Percentiles rank a stretch among this genome's conserved stretches.
phyloP scores from a whole-genome alignment of 1,140 invertebrate genomes.

The Drosophila jambulina region DNA sequence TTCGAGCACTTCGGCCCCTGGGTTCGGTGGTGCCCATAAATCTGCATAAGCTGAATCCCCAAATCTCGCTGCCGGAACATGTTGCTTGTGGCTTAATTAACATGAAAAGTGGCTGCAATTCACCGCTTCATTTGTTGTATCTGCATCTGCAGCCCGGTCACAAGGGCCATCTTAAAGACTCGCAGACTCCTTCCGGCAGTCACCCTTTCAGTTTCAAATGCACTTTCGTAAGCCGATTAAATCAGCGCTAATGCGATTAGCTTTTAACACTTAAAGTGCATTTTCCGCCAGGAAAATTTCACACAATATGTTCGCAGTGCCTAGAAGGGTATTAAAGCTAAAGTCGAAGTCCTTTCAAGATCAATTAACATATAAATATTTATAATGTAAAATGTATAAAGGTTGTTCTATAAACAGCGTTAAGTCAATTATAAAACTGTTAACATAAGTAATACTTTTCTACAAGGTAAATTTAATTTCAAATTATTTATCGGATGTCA shows the following conservation, averaged over 20 bases:
- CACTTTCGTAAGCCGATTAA: slow-evolving; percentile 68
- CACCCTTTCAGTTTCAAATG: slow-evolving; percentile 13
- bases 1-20: slow-evolving; percentile 56
- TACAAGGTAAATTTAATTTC: too few species aligned
- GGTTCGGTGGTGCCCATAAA: slow-evolving; percentile 58
- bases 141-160: slow-evolving; percentile 9
- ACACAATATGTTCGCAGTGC: not conserved
- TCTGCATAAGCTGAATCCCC: slow-evolving; percentile 71
- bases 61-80: slow-evolving; percentile 26
- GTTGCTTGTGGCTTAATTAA: slow-evolving; percentile 45
- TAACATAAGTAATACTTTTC: too few species aligned
- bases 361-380: not conserved
- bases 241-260: slow-evolving; percentile 66
- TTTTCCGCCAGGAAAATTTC: slow-evolving; percentile 27
- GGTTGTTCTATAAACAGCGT: not conserved
- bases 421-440: not conserved
- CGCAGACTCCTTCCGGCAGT: not conserved
- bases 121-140: slow-evolving; percentile 22
- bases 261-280: slow-evolving; percentile 71
- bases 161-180: slow-evolving; percentile 56
- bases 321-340: not conserved
- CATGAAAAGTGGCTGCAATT: slow-evolving; percentile 56
- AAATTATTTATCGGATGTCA: too few species aligned
- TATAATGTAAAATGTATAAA: not conserved
- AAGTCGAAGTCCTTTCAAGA: not conserved